These are phyloP conservation scores for Heliconius melpomene DNA, from an alignment of 1,140 invertebrate genomes.

Conservation along the genomic window DNA sequence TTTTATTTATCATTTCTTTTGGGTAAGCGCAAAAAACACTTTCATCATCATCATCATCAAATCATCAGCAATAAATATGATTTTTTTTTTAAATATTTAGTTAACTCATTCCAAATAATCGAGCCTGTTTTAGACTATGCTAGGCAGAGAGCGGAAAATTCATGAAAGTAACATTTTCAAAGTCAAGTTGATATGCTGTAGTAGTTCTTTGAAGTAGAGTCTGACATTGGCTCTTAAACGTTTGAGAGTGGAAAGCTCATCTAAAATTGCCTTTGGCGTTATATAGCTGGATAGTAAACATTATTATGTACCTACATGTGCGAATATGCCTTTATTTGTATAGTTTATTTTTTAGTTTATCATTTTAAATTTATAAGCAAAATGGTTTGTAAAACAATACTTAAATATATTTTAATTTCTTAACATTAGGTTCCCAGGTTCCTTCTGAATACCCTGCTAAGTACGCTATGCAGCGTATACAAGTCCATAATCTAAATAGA, in stretches of 20 bases:
- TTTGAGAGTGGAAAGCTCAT: not conserved
- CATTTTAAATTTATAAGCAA: not conserved
- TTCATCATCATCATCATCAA: no score
- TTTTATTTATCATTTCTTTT: no score
- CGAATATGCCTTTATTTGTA: not conserved
- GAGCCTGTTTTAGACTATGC: not conserved
- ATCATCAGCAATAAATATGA: no score
- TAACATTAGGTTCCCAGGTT: no score
- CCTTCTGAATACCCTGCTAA: no score
- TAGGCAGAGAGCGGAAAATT: not conserved
- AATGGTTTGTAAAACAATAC: no score
- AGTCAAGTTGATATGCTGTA: not conserved
- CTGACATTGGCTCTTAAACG: slow-evolving; percentile 10
- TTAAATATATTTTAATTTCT: no score
- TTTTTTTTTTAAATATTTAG: no score
- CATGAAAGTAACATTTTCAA: not conserved
- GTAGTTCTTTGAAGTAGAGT: slow-evolving; percentile 3
- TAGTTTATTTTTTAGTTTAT: no score
- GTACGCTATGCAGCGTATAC: not conserved
- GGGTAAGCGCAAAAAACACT: no score
- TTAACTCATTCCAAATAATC: not conserved
- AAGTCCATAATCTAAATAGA: not conserved
- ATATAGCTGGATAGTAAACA: not conserved
- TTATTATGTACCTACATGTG: not conserved
- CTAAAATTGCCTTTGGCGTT: slow-evolving; percentile 4